Evolutionary conservation across 2,888 invertebrate genomes (phyloP).

Genomic region (Sinotaia quadrata): DNA sequence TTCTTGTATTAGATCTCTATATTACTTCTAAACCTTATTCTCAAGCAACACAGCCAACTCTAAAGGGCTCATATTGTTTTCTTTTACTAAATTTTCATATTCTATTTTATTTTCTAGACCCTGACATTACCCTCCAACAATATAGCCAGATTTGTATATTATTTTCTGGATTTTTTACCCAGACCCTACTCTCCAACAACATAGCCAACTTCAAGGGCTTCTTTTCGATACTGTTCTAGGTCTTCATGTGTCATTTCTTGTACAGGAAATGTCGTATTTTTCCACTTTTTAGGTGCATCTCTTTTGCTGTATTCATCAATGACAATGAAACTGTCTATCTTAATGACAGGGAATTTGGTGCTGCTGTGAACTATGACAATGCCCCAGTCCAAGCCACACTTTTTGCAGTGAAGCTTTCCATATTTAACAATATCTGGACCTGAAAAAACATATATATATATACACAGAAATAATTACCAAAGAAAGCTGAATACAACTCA

Average conservation of each 20-base stretch:
- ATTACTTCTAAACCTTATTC: too few species aligned
- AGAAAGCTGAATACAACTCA: background rate
- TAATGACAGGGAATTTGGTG: constrained; percentile 49
- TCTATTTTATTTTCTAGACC: too few species aligned
- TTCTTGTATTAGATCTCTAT: too few species aligned
- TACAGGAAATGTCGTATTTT: constrained; percentile 44
- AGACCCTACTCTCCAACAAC: background rate
- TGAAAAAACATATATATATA: constrained; percentile 5
- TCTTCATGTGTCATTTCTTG: constrained; percentile 39
- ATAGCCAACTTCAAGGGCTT: constrained; percentile 6
- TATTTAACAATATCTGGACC: constrained; percentile 1
- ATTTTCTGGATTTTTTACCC: too few species aligned
- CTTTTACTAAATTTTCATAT: too few species aligned
- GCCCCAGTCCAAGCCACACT: constrained; percentile 51
- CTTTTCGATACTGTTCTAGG: constrained; percentile 22
- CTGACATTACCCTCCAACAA: too few species aligned
- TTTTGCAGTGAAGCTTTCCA: constrained; percentile 45
- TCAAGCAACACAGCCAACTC: too few species aligned
- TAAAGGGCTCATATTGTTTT: too few species aligned
- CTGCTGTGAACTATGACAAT: constrained; percentile 42
- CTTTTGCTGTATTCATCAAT: constrained; percentile 45
- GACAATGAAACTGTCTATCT: constrained; percentile 47
- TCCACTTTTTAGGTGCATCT: constrained; percentile 50
- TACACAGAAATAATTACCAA: background rate
- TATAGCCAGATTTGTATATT: too few species aligned